These are phyloP conservation scores for Apodemia zela DNA, from an alignment of 2,888 invertebrate genomes.

Conservation along the genomic window DNA sequence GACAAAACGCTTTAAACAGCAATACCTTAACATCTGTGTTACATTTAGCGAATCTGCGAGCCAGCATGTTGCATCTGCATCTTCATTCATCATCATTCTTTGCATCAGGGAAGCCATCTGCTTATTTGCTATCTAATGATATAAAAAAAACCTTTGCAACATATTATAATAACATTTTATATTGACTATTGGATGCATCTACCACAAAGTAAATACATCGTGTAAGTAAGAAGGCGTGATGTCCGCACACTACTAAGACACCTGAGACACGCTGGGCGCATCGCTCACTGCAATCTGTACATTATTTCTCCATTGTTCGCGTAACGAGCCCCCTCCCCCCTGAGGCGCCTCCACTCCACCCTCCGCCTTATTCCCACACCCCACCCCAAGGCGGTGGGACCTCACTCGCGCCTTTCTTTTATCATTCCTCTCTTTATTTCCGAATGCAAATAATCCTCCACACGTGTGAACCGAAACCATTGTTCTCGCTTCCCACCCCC, in stretches of 20 bases:
- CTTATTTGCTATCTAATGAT: no score
- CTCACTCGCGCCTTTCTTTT: slow-evolving; percentile 80
- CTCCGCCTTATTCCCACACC: slow-evolving; percentile 67
- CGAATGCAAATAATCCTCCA: slow-evolving; percentile 82
- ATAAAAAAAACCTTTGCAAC: background rate
- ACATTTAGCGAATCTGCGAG: no score
- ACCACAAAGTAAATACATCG: slow-evolving; percentile 20
- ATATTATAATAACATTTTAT: background rate
- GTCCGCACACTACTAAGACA: slow-evolving; percentile 70
- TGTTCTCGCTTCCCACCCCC: slow-evolving; percentile 75
- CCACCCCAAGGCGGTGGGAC: slow-evolving; percentile 77
- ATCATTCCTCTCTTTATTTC: slow-evolving; percentile 81
- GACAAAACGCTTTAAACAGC: no score
- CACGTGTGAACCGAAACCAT: slow-evolving; percentile 82
- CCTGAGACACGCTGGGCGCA: slow-evolving; percentile 78
- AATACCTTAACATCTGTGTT: no score
- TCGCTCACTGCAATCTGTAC: slow-evolving; percentile 81
- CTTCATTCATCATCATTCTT: no score
- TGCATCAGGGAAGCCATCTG: no score
- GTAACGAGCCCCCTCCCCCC: slow-evolving; percentile 74
- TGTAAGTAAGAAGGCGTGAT: slow-evolving; percentile 45
- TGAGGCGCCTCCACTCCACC: slow-evolving; percentile 44
- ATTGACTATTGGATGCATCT: background rate
- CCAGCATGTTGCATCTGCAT: no score
- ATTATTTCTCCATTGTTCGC: slow-evolving; percentile 81